A percentile compares a stretch with the other conserved stretches of the same genome.
These are phyloP conservation scores for Rhinichthys osculus DNA, from an alignment of 2,797 vertebrate genomes.

Conservation along the genomic window DNA sequence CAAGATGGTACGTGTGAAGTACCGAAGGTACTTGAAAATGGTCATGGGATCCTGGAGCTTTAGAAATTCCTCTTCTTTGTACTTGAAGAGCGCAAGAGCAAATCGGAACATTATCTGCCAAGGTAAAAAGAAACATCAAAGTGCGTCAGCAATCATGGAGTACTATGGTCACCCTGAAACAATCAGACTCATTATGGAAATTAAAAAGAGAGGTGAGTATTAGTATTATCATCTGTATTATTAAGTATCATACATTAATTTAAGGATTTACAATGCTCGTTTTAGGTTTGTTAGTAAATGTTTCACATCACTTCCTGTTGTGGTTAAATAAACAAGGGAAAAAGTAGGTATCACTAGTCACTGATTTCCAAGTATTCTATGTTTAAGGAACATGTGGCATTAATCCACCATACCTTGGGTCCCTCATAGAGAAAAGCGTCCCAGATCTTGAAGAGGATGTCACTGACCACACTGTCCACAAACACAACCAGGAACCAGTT, in stretches of 20 bases:
- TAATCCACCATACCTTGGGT: constrained; percentile 85
- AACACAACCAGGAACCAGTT: constrained; percentile 99
- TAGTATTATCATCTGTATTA: neutral
- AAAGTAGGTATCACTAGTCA: neutral
- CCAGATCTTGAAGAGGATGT: constrained; percentile 98
- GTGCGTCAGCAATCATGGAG: neutral
- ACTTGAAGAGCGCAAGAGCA: constrained; percentile 94
- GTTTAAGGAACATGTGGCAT: neutral
- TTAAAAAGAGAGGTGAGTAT: neutral
- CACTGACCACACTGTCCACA: constrained; percentile 96
- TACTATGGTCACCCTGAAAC: neutral
- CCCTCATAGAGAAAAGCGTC: constrained; percentile 97
- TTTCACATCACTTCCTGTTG: neutral
- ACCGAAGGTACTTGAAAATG: constrained; percentile 95
- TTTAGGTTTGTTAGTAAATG: neutral
- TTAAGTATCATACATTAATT: neutral
- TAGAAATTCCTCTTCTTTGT: constrained; percentile 95
- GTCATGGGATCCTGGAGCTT: constrained; percentile 91
- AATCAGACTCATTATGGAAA: neutral
- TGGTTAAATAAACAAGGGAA: neutral
- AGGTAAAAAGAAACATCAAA: constrained; percentile 35
- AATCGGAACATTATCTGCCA: constrained; percentile 94
- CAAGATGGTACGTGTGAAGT: constrained; percentile 91
- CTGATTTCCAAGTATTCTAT: neutral
- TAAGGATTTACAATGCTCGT: neutral